Evolutionary conservation across 1,140 invertebrate species (phyloP).

Genomic region (Arctopsyche grandis): DNA sequence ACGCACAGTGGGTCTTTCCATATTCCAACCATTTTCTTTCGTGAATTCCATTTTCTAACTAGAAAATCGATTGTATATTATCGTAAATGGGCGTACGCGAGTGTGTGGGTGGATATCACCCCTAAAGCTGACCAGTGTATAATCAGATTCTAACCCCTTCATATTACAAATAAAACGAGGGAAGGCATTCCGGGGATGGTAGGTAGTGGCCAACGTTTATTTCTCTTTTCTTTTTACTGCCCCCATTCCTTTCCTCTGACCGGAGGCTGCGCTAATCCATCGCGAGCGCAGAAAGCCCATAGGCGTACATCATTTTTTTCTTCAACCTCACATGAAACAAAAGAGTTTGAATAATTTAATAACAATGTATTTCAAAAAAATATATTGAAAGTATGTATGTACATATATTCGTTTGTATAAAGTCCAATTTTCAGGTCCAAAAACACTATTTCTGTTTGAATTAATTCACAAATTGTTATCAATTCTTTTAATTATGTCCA

Average conservation of each 20-base stretch:
- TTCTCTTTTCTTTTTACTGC: slow-evolving; percentile 52
- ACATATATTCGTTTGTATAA: too few species aligned
- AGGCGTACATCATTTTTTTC: slow-evolving; percentile 5
- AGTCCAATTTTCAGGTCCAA: too few species aligned
- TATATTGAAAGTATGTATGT: not conserved
- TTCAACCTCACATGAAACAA: too few species aligned
- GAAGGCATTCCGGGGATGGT: slow-evolving; percentile 10
- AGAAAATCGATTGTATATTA: too few species aligned
- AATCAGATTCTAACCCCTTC: slow-evolving; percentile 55
- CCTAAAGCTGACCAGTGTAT: slow-evolving; percentile 54
- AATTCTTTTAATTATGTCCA: too few species aligned
- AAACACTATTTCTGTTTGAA: too few species aligned
- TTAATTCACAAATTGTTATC: too few species aligned
- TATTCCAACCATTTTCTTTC: too few species aligned
- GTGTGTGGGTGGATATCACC: slow-evolving; percentile 3
- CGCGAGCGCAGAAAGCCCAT: slow-evolving; percentile 28
- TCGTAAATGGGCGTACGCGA: too few species aligned
- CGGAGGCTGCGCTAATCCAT: slow-evolving; percentile 51
- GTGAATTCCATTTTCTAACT: too few species aligned
- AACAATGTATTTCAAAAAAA: not conserved
- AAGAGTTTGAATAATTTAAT: not conserved
- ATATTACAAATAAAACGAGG: slow-evolving; percentile 53
- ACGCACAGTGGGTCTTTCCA: too few species aligned
- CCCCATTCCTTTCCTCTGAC: slow-evolving; percentile 41
- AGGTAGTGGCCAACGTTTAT: slow-evolving; percentile 42